Conservation (phyloP, 2,888 invertebrate species). For the Phrixothrix hirtus region DNA sequence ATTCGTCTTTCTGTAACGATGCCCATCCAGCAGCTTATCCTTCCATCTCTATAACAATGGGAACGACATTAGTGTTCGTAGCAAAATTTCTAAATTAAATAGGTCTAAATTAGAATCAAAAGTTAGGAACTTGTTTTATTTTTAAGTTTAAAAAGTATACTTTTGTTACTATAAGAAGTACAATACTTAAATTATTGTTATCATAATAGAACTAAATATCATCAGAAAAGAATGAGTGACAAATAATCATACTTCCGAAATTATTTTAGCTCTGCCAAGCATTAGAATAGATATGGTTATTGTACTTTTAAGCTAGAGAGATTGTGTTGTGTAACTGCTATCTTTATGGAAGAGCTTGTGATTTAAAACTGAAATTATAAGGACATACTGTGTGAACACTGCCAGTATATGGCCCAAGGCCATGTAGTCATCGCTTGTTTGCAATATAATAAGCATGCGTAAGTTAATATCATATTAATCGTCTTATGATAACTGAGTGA, state of each 20-base stretch:
- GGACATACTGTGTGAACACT: slow-evolving; percentile 34
- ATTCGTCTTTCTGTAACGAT: slow-evolving; percentile 75
- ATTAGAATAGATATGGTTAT: slow-evolving; percentile 24
- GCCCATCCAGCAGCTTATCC: slow-evolving; percentile 46
- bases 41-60: slow-evolving; percentile 21
- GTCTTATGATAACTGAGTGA: slow-evolving; percentile 16
- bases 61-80: slow-evolving; percentile 10
- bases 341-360: too few relatives aligned
- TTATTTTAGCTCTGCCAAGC: slow-evolving; percentile 26
- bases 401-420: slow-evolving; percentile 39
- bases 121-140: not conserved
- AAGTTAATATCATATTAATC: slow-evolving; percentile 10
- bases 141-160: not conserved
- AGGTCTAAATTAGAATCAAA: not conserved
- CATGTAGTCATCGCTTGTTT: slow-evolving; percentile 39
- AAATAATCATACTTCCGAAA: slow-evolving; percentile 9
- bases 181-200: too few relatives aligned
- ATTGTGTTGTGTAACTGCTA: too few relatives aligned
- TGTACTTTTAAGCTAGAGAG: too few relatives aligned
- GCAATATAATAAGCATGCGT: slow-evolving; percentile 27
- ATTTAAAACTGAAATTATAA: too few relatives aligned
- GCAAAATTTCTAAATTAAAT: slow-evolving; percentile 11
- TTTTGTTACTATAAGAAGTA: not conserved
- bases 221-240: slow-evolving; percentile 5
- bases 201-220: not conserved